Conservation (phyloP, 1,140 invertebrate species). For the Maniola jurtina region DNA sequence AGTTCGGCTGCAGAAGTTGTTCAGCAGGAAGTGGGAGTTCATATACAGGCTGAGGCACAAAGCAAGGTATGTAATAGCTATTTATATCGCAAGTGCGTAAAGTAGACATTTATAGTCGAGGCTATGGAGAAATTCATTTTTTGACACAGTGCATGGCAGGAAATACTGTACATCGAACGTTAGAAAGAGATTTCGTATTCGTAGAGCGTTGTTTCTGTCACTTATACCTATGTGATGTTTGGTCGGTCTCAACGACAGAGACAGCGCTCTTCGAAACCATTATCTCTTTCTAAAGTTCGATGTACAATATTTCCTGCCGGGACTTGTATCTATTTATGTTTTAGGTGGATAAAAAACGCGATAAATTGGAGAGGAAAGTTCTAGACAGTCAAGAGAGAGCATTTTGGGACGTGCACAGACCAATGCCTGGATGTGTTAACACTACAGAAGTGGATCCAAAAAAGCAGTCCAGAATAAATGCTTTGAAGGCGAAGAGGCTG, state of each 20-base stretch:
- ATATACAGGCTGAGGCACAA: constrained; percentile 96
- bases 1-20: constrained; percentile 99
- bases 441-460: constrained; percentile 99
- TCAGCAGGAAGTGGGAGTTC: constrained; percentile 99
- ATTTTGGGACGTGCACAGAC: constrained; percentile 99
- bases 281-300: too few relatives aligned
- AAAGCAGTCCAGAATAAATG: constrained; percentile 90
- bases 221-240: too few relatives aligned
- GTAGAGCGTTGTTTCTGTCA: too few relatives aligned
- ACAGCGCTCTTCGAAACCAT: too few relatives aligned
- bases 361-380: constrained; percentile 98
- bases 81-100: background rate
- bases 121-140: too few relatives aligned
- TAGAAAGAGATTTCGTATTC: too few relatives aligned
- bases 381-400: constrained; percentile 99
- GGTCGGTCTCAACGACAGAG: too few relatives aligned
- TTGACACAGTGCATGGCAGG: too few relatives aligned
- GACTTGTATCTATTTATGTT: constrained; percentile 32
- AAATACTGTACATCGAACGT: too few relatives aligned
- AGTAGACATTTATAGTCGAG: background rate
- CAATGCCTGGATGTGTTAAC: constrained; percentile 99
- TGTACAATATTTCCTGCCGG: too few relatives aligned
- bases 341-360: constrained; percentile 98
- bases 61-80: constrained; percentile 65
- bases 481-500: constrained; percentile 55